Percentiles rank a stretch among this genome's conserved stretches.
phyloP scores from a whole-genome alignment of 2,113 vertebrate species.

The Prolemur simus region DNA sequence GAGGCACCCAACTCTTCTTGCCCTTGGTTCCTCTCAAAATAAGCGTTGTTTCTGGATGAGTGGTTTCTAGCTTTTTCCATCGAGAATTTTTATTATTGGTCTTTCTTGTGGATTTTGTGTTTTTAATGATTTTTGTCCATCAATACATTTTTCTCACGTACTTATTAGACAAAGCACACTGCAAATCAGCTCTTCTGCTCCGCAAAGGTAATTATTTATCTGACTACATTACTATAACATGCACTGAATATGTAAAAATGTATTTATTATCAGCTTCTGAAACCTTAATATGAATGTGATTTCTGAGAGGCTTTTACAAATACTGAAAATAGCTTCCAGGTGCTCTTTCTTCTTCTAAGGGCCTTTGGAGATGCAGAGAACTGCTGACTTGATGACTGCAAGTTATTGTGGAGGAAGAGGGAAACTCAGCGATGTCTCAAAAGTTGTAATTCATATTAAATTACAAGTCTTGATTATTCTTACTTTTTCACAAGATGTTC shows the following conservation, averaged over 20 bases:
- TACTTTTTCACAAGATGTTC: constrained; percentile 18
- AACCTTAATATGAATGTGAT: neutral
- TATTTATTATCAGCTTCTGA: neutral
- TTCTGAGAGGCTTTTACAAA: neutral
- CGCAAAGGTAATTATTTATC: neutral
- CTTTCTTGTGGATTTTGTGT: neutral
- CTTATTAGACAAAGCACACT: neutral
- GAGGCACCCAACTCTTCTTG: neutral
- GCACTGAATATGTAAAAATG: neutral
- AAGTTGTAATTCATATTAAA: neutral
- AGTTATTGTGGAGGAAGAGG: neutral
- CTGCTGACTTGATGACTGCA: neutral
- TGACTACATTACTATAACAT: neutral
- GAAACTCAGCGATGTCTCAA: neutral
- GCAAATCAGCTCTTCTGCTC: neutral
- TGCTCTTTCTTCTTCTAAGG: neutral
- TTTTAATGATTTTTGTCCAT: neutral
- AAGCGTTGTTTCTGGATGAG: neutral
- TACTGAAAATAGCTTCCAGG: neutral
- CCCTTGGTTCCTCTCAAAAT: neutral
- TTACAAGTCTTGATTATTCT: constrained; percentile 16
- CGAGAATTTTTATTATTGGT: neutral
- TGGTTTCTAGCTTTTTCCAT: neutral
- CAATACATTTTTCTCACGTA: neutral
- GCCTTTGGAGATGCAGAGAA: constrained; percentile 21